A percentile compares a stretch with the other conserved stretches of the same genome.
Evolutionary conservation across 53 echinoderm and acorn worm species (phyloP).

Genomic region (Echinometra lucunter): DNA sequence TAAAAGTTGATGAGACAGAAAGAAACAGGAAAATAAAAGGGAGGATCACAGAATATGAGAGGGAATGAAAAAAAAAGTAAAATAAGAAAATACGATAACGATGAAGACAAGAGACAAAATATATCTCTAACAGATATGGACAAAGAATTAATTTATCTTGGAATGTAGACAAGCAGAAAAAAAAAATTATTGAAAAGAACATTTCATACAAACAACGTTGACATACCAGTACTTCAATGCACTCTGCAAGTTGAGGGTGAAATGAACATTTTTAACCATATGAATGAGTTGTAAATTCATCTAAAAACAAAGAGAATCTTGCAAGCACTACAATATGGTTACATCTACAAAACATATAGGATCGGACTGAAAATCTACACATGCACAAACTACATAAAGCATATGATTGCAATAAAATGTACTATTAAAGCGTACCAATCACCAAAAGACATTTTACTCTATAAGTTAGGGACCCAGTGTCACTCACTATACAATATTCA

Average conservation of each 20-base stretch:
- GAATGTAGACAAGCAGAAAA: not conserved
- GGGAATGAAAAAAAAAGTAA: not conserved
- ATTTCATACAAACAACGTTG: not conserved
- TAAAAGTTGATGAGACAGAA: not conserved
- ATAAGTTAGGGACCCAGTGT: too few species aligned
- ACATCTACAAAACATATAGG: not conserved
- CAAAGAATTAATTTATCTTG: not conserved
- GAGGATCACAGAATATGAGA: not conserved
- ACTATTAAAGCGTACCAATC: too few species aligned
- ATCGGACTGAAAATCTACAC: not conserved
- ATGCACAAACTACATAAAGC: too few species aligned
- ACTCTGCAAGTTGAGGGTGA: not conserved
- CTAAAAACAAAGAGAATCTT: not conserved
- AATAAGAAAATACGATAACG: not conserved
- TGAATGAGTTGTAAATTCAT: not conserved
- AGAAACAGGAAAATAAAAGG: not conserved
- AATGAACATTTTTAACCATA: not conserved
- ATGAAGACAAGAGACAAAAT: not conserved
- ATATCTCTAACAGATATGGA: not conserved
- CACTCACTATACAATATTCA: too few species aligned
- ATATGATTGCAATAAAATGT: too few species aligned
- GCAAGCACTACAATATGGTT: not conserved
- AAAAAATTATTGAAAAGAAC: too few species aligned
- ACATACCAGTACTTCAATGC: not conserved
- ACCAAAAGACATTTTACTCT: too few species aligned